phyloP scores from a whole-genome alignment of 1,140 invertebrate genomes.

The Eriocheir sinensis region DNA sequence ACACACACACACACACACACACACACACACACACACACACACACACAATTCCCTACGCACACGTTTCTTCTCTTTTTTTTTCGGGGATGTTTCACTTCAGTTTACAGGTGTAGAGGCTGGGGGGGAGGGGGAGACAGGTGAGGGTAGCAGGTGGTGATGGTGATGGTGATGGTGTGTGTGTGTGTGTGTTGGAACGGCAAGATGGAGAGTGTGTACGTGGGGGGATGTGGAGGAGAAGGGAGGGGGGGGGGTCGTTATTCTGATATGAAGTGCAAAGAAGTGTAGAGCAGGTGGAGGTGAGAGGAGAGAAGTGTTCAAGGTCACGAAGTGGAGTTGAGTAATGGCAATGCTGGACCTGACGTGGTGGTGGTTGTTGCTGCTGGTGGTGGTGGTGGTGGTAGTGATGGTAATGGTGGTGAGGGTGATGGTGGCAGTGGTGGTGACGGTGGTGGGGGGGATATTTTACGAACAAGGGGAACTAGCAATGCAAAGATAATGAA shows the following conservation, averaged over 20 bases:
- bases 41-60: too few relatives aligned
- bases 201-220: not conserved
- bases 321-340: too few relatives aligned
- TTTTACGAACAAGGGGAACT: not conserved
- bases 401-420: not conserved
- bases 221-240: not conserved
- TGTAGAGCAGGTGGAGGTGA: not conserved
- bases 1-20: conserved; percentile 4
- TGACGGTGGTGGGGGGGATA: not conserved
- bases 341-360: too few relatives aligned
- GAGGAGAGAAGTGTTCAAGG: too few relatives aligned
- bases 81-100: too few relatives aligned
- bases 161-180: not conserved
- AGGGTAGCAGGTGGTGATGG: not conserved
- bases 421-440: not conserved
- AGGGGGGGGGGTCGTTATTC: too few relatives aligned
- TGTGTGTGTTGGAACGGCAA: not conserved
- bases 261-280: too few relatives aligned
- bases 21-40: conserved; percentile 15
- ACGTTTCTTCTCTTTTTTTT: too few relatives aligned
- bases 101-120: too few relatives aligned
- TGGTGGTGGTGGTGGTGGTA: too few relatives aligned
- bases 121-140: not conserved
- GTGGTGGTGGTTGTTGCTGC: too few relatives aligned
- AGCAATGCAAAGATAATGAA: not conserved